phyloP scores from a whole-genome alignment of 1,140 invertebrate genomes.

The Lepidostoma basale region DNA sequence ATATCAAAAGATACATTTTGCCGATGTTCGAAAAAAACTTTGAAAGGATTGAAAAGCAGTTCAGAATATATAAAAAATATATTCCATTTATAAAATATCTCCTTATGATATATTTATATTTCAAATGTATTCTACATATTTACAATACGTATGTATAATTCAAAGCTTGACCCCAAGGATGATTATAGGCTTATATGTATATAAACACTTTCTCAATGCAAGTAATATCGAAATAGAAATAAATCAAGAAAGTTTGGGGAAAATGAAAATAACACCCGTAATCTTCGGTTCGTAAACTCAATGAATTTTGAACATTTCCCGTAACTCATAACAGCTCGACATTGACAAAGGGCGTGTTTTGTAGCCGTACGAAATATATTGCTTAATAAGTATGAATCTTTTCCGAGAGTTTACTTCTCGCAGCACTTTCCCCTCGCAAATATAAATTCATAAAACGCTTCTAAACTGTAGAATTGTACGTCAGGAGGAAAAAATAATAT shows the following conservation, averaged over 20 bases:
- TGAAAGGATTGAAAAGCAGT: no score
- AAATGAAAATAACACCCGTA: not conserved
- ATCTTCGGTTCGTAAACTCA: constrained; percentile 11
- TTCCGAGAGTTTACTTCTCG: constrained; percentile 13
- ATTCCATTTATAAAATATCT: no score
- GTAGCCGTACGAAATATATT: constrained; percentile 20
- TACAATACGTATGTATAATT: no score
- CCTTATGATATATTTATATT: no score
- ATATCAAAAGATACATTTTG: no score
- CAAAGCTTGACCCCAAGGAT: no score
- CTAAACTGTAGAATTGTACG: constrained; percentile 30
- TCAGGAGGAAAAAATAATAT: constrained; percentile 33
- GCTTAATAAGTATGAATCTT: constrained; percentile 27
- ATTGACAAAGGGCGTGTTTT: constrained; percentile 21
- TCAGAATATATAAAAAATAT: no score
- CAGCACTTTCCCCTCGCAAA: constrained; percentile 10
- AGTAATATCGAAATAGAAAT: no score
- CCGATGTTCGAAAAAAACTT: no score
- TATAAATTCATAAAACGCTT: constrained; percentile 31
- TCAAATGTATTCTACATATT: no score
- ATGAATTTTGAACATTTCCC: constrained; percentile 18
- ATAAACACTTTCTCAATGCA: no score
- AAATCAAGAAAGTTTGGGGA: not conserved
- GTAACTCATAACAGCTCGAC: constrained; percentile 21
- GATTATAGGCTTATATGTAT: no score